Percentiles rank a stretch among this genome's conserved stretches.
Evolutionary conservation across 2,888 invertebrate genomes (phyloP).

Genomic region (Sarcophaga carnaria): DNA sequence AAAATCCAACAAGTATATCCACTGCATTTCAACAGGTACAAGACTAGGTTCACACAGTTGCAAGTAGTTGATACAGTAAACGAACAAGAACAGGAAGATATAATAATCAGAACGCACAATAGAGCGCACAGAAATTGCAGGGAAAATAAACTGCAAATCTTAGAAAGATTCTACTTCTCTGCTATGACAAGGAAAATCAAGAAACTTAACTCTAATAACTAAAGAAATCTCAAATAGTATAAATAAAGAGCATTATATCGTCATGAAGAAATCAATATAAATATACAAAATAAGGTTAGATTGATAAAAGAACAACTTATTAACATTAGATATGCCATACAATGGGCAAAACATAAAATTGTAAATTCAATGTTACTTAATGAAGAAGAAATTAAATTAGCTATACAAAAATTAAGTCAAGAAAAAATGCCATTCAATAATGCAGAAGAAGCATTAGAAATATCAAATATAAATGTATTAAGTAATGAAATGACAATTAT

Average conservation of each 20-base stretch:
- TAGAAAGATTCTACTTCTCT: conserved; percentile 12
- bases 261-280: too few species aligned
- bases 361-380: too few species aligned
- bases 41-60: conserved; percentile 5
- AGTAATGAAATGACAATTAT: too few species aligned
- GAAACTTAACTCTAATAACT: background rate
- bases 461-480: too few species aligned
- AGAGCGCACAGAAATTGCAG: conserved; percentile 12
- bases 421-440: too few species aligned
- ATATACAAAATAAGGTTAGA: too few species aligned
- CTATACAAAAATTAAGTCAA: too few species aligned
- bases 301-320: too few species aligned
- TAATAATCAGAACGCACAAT: conserved; percentile 1
- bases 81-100: background rate
- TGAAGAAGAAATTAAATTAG: too few species aligned
- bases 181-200: background rate
- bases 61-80: background rate
- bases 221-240: background rate
- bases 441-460: too few species aligned
- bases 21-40: background rate
- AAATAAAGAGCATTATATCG: background rate
- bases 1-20: conserved; percentile 1
- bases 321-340: too few species aligned
- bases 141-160: conserved; percentile 19
- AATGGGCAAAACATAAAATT: too few species aligned